phyloP scores from a whole-genome alignment of 1,140 invertebrate species.

The Daktulosphaira vitifoliae region DNA sequence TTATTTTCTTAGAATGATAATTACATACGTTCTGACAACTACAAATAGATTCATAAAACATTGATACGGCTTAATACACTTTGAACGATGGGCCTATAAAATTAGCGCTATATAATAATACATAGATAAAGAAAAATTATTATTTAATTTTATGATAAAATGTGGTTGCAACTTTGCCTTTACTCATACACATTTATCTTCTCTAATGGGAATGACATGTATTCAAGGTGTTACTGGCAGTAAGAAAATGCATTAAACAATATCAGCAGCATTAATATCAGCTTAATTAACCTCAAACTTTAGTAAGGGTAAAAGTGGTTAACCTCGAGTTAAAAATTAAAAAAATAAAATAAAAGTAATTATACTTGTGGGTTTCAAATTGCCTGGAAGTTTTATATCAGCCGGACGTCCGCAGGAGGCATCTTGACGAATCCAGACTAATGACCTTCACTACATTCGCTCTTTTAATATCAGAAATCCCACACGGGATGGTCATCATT shows the following conservation, averaged over 20 bases:
- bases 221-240: background rate
- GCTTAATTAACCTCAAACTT: background rate
- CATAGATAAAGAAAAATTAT: too few species aligned
- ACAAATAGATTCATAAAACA: too few species aligned
- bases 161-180: background rate
- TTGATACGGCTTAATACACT: too few species aligned
- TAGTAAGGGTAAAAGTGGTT: background rate
- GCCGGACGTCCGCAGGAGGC: slow-evolving; percentile 21
- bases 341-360: slow-evolving; percentile 1
- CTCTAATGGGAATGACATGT: slow-evolving; percentile 10
- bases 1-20: too few species aligned
- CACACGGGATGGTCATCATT: too few species aligned
- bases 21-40: too few species aligned
- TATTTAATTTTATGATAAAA: too few species aligned
- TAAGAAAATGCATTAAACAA: background rate
- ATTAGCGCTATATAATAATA: too few species aligned
- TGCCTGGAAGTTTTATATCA: background rate
- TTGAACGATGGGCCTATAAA: too few species aligned
- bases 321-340: background rate
- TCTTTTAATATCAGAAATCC: too few species aligned
- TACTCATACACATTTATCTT: too few species aligned
- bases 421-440: slow-evolving; percentile 10
- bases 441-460: background rate
- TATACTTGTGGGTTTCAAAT: background rate
- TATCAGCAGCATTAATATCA: background rate